Evolutionary conservation across 2,113 vertebrate genomes (phyloP), one percentile per base, ranked within the genome.

Genomic region (Odontesthes bonariensis): DNA sequence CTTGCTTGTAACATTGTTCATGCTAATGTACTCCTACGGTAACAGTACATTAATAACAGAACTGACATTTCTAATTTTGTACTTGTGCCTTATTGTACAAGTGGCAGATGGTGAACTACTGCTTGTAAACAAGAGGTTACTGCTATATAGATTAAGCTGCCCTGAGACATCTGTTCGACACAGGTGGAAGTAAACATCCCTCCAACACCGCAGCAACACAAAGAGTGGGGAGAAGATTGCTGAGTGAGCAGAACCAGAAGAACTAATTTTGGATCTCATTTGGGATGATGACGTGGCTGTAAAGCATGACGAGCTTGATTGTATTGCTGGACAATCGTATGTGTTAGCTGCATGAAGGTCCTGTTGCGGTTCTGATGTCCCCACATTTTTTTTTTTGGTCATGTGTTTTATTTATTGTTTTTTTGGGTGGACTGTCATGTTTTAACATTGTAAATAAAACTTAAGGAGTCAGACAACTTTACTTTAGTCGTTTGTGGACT

Each of bases 291-390:
- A 53, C 38, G 40, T 59, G 58, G 59, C 63, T 84, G 59, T 57
- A 64, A 88, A 73, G 86, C 84, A 91, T 86, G 84, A 79, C 32
- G 51, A 84, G 69, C 53, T 82, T 82, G 69, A 32, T 63, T 71
- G 77, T 87, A 90, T 93, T 93, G 93, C 91, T 94, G 91, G 93
- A 93, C 92, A 94, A 94, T 93, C 93, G 82, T 81, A 75, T 84
- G 69, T 88, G 71, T 87, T 90, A 49, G 73, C 78, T 90, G 89
- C 91, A 93, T 92, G 91, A 82, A 56, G 75, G 69, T 84, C 73
- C 75, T 73, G 42, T 75, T 82, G 82, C 70, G 86, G 74, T 87
- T 86, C 71, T 79, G 62, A 73, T 3, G 14, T 33, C 20, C 40
- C 53, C 65, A 64, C 7, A 4, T 20, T 8, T 31, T 23, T 47